Evolutionary conservation across 2,797 vertebrate genomes (phyloP), one percentile per base, ranked within the genome.

Genomic region (Eulemur rubriventer): DNA sequence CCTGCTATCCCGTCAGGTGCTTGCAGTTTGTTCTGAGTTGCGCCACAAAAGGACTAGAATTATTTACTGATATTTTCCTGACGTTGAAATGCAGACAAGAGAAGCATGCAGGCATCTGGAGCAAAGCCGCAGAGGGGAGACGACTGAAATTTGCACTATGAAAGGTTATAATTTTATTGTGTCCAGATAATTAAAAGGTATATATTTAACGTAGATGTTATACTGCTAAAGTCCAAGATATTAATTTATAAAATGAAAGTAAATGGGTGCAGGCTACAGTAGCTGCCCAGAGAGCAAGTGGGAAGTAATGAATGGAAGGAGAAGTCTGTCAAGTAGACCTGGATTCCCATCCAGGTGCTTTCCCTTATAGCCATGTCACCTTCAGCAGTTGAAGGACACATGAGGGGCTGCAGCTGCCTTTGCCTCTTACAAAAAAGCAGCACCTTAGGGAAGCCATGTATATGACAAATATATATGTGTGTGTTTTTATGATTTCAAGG

Each of bases 51-150:
- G 55, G 61, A 50, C 57, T 57, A 89, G 38, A 83, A 46, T 48
- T 63, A 65, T 70, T 95, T 89, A 86, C 70, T 28, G 67, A 0
- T 94, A 69, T 91, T 83, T 96, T 89, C n/a, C n/a, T 86, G 65
- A 33, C 26, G 16, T 94, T 89, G 33, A 82, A 59, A 65, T 76
- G 52, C 48, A 38, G 63, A 7, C 46, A 72, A 57, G 69, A 22
- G 67, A 92, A 80, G 6, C 50, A 38, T 26, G 14, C 14, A 35
- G n/a, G 24, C 2, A 61, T 59, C 41, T 59, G 38, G 33, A 94
- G 18, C n/a, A 28, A 59, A 55, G 55, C 35, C 17, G 2, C 30
- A 26, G 14, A 81, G 59, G 6, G 26, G 7, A 1, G 7, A 18
- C 1, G 3, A 59, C 18, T 1, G 28, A 73, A 43, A 65, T 22